phyloP scores from a whole-genome alignment of 2,888 invertebrate species.

The Leucoptera coffeella region DNA sequence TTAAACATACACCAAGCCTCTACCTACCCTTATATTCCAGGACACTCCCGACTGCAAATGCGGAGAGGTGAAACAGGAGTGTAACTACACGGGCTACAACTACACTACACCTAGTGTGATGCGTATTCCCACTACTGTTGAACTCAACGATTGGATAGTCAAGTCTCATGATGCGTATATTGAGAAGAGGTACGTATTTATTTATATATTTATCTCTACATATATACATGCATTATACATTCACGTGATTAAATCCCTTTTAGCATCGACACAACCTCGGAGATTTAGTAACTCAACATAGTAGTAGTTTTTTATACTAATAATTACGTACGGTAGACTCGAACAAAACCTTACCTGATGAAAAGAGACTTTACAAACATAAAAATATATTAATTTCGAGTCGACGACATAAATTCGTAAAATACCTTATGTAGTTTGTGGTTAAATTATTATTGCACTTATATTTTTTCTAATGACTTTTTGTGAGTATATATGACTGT shows the following conservation, averaged over 20 bases:
- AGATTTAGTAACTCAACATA: neutral
- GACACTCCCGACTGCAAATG: constrained; percentile 44
- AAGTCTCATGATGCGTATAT: constrained; percentile 44
- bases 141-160: constrained; percentile 46
- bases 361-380: neutral
- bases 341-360: neutral
- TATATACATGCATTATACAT: neutral
- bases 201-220: neutral
- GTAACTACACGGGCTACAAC: constrained; percentile 12
- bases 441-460: too few species aligned
- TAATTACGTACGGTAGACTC: neutral
- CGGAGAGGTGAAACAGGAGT: constrained; percentile 20
- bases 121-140: constrained; percentile 22
- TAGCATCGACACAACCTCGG: neutral
- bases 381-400: too few species aligned
- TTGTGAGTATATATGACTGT: too few species aligned
- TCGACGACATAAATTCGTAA: too few species aligned
- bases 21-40: too few species aligned
- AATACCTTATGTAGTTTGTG: too few species aligned
- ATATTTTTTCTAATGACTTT: too few species aligned
- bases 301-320: neutral
- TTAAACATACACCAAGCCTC: too few species aligned
- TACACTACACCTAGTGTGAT: constrained; percentile 14
- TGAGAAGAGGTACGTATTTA: constrained; percentile 39
- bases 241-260: neutral